phyloP scores from a whole-genome alignment of 2,888 invertebrate genomes.

The Eilema depressum region DNA sequence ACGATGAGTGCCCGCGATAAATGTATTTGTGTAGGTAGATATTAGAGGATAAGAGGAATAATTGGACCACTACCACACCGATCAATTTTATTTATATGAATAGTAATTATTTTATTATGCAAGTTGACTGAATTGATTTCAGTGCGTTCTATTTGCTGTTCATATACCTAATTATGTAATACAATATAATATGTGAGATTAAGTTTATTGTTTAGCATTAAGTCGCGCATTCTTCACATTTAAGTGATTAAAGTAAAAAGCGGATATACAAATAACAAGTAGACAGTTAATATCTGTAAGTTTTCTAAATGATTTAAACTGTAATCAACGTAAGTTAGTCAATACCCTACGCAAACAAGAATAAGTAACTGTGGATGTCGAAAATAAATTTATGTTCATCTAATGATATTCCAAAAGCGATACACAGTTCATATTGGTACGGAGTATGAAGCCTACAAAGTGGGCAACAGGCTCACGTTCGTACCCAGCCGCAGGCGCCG shows the following conservation, averaged over 20 bases:
- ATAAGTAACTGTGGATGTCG: slow-evolving; percentile 57
- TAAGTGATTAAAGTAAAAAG: neutral
- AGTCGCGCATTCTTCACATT: slow-evolving; percentile 3
- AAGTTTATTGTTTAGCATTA: neutral
- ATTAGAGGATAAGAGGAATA: slow-evolving; percentile 60
- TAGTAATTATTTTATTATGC: slow-evolving; percentile 60
- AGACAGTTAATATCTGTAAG: slow-evolving; percentile 30
- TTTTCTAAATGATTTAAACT: slow-evolving; percentile 46
- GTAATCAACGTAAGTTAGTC: slow-evolving; percentile 50
- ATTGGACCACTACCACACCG: slow-evolving; percentile 58
- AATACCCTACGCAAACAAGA: slow-evolving; percentile 54
- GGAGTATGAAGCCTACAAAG: slow-evolving; percentile 49
- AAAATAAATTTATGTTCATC: slow-evolving; percentile 62
- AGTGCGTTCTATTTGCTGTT: slow-evolving; percentile 31
- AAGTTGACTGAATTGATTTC: slow-evolving; percentile 52
- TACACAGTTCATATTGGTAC: slow-evolving; percentile 44
- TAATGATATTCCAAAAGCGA: slow-evolving; percentile 64
- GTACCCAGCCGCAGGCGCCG: slow-evolving; percentile 70
- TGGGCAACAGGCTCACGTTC: slow-evolving; percentile 45
- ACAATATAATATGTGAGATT: slow-evolving; percentile 8
- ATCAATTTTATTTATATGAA: slow-evolving; percentile 65
- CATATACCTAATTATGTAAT: slow-evolving; percentile 15
- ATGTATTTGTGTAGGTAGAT: slow-evolving; percentile 59
- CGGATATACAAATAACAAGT: slow-evolving; percentile 28
- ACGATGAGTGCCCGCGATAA: slow-evolving; percentile 56